A percentile compares a stretch with the other conserved stretches of the same genome.
Evolutionary conservation across 2,888 invertebrate genomes (phyloP).

Genomic region (Phyllotreta striolata): DNA sequence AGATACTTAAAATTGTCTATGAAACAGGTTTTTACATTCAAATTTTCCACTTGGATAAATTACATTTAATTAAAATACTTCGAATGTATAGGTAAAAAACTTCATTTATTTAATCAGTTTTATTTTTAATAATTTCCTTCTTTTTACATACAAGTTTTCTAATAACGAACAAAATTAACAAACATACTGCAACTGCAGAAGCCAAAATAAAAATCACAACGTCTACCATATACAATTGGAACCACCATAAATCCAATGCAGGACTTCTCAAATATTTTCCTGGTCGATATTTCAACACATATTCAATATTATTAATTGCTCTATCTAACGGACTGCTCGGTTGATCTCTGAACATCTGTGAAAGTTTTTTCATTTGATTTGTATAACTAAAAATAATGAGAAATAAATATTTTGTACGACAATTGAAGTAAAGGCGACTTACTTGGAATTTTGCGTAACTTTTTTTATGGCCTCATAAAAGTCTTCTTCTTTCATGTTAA

Average conservation of each 20-base stretch:
- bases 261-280: constrained; percentile 5
- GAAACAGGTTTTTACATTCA: no score
- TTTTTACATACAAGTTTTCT: background rate
- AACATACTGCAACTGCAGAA: background rate
- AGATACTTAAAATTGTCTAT: constrained; percentile 9
- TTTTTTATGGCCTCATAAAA: constrained; percentile 39
- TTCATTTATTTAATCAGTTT: no score
- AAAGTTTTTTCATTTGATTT: constrained; percentile 4
- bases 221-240: constrained; percentile 6
- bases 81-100: no score
- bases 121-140: no score
- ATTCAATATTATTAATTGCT: constrained; percentile 4
- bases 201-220: background rate
- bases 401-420: background rate
- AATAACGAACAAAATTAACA: constrained; percentile 1
- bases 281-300: constrained; percentile 12
- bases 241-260: constrained; percentile 6
- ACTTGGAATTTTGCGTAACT: constrained; percentile 40
- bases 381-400: constrained; percentile 9
- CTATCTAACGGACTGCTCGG: constrained; percentile 11
- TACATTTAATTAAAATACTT: no score
- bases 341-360: constrained; percentile 21
- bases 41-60: background rate
- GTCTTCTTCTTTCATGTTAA: constrained; percentile 39
- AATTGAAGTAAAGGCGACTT: background rate